Evolutionary conservation across 2,797 vertebrate genomes (phyloP), one percentile per base, ranked within the genome.

Genomic region (Tragelaphus oryx): DNA sequence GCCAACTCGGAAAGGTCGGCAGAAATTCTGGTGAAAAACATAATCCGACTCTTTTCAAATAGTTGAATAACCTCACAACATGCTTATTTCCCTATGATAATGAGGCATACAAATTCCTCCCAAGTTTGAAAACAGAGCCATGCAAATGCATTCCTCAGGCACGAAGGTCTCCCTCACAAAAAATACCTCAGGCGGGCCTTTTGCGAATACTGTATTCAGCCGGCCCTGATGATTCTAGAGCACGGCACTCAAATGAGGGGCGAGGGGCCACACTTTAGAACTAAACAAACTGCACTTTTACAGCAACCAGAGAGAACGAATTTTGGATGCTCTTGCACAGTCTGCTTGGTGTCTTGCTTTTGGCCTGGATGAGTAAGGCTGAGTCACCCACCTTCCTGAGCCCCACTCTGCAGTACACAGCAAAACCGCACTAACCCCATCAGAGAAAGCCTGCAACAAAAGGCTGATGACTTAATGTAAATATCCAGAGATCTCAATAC

Each of bases 91-190:
- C 83, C 87, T 92, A 81, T 52, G 91, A 94, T 78, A 95, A 94
- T 6, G 83, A 89, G 37, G 48, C 85, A 60, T 6, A 85, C 46
- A 93, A 54, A 95, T 62, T 85, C 48, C 52, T 85, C 79, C 59
- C 50, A 86, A 92, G 68, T 84, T 92, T 71, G 88, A 93, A 85
- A 93, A 87, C 41, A 78, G 50, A 82, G 90, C 41, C 22, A 26
- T 33, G 80, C 46, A 89, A 80, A 96, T 79, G 93, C 83, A 94
- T 93, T 95, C 95, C 95, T 95, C 28, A 37, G 80, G 83, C 30
- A 91, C 22, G 37, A 96, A 94, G 41, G 80, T 28, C 52, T 95
- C 74, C 48, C 81, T 89, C 6, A 1, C 48, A 96, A 91, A 71
- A 95, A 65, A n/a, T 59, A 33, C 92, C 83, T 87, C 30, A 88